These are phyloP conservation scores for Sussaba pulchella DNA, from an alignment of 2,888 invertebrate genomes.

Conservation along the genomic window DNA sequence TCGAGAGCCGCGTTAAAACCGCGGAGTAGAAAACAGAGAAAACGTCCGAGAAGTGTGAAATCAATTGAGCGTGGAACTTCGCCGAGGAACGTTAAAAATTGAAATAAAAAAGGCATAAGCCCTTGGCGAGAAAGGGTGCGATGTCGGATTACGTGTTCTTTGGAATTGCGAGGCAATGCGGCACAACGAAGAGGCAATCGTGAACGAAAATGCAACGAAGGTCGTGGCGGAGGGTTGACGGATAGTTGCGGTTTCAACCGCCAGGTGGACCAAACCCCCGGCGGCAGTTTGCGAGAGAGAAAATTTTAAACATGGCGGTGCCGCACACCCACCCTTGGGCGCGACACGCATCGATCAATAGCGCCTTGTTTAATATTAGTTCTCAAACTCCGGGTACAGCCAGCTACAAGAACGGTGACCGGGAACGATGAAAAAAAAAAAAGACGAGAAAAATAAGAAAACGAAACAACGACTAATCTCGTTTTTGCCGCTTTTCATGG, in stretches of 20 bases:
- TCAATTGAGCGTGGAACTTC: background rate
- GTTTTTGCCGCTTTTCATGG: slow-evolving; percentile 5
- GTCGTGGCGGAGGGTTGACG: slow-evolving; percentile 45
- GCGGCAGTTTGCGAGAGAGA: slow-evolving; percentile 65
- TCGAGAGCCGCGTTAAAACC: background rate
- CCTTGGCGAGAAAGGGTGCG: slow-evolving; percentile 3
- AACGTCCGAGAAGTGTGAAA: slow-evolving; percentile 24
- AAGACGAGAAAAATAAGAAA: no score
- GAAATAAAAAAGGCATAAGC: slow-evolving; percentile 25
- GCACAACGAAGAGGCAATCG: slow-evolving; percentile 10
- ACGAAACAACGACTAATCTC: slow-evolving; percentile 23
- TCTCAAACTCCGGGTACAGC: slow-evolving; percentile 78
- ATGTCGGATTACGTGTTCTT: slow-evolving; percentile 3
- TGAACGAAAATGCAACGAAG: slow-evolving; percentile 65
- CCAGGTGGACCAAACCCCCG: slow-evolving; percentile 66
- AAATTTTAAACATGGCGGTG: slow-evolving; percentile 84
- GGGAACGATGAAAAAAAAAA: slow-evolving; percentile 19
- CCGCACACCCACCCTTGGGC: slow-evolving; percentile 72
- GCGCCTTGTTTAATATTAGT: slow-evolving; percentile 84
- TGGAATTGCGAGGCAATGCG: slow-evolving; percentile 13
- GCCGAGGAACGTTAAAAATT: background rate
- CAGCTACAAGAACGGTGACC: slow-evolving; percentile 73
- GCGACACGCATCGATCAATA: slow-evolving; percentile 82
- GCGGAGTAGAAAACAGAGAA: slow-evolving; percentile 10
- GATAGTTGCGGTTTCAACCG: slow-evolving; percentile 72